Base-by-base conservation (phyloP, 2,797 vertebrate species). In the Falco peregrinus region DNA sequence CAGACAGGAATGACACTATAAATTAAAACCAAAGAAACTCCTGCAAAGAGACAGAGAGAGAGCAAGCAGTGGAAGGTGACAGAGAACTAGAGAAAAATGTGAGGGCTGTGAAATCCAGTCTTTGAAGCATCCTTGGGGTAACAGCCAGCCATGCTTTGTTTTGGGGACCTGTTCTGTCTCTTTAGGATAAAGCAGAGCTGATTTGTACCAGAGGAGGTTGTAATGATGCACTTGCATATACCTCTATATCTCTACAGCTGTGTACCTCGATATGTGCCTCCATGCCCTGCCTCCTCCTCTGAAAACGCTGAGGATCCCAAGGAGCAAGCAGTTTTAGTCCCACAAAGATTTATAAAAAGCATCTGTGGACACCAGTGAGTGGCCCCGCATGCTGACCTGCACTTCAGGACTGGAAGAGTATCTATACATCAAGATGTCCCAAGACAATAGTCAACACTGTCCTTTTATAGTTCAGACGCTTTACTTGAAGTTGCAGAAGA, bases 401-500 rank as follows among this genome's bases (percentile, higher is more conserved):
- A 16, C 67, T 67, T 75, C 5, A 53, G 73, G 63, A 22, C 71
- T 68, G 47, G 69, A 88, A 59, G 29, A 65, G 15, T 21, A 53
- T 68, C 43, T 63, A 39, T 17, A 84, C 84, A 93, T 77, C 8
- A 4, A 41, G 64, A 48, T 24, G 59, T 77, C 56, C 64, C 65
- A 59, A 90, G 54, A 90, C 64, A 93, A 75, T 11, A 70, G 33
- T 19, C 65, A 77, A 11, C 17, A 20, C 39, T 57, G 81, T n/a
- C 89, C 91, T 95, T 95, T 91, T 69, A 91, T 39, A 94, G 89
- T 53, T 35, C 3, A 13, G 54, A 64, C 29, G 37, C 39, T 93
- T 93, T 43, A 22, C 64, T 45, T 37, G 47, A 39, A 63, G 60
- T 35, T 57, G 43, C 79, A 78, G 54, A 17, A 53, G 35, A 37